Conservation (phyloP, 2,113 vertebrate genomes). For the Turnix velox region DNA sequence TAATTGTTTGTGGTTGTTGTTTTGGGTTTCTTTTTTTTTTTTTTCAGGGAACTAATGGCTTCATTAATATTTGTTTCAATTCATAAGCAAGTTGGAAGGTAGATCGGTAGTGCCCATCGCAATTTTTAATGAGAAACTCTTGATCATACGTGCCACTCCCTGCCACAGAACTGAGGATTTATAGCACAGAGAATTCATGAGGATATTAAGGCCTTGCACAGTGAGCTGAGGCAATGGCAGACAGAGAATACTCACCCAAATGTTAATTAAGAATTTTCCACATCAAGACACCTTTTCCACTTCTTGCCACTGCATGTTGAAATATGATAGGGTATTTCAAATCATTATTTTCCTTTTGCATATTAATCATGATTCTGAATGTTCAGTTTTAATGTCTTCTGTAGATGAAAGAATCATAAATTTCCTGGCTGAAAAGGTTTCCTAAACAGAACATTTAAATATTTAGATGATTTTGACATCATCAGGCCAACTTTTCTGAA, state of each 20-base stretch:
- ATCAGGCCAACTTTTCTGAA: not conserved
- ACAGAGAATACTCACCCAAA: not conserved
- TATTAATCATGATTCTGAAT: not conserved
- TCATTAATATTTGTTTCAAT: not conserved
- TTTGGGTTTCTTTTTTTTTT: not conserved
- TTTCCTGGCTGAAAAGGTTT: not conserved
- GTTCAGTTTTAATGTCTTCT: not conserved
- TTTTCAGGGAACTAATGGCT: not conserved
- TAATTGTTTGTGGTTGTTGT: no score
- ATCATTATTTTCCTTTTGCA: not conserved
- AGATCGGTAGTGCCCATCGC: not conserved
- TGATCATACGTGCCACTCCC: not conserved
- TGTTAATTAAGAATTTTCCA: conserved; percentile 15
- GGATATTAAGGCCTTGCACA: not conserved
- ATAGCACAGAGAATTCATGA: not conserved
- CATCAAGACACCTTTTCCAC: not conserved
- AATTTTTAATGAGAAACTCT: not conserved
- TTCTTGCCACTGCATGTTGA: not conserved
- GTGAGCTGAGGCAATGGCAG: not conserved
- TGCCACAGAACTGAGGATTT: not conserved
- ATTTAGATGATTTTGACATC: not conserved
- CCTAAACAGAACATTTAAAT: not conserved
- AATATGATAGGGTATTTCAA: not conserved
- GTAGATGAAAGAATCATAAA: not conserved
- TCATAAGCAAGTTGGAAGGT: not conserved